A percentile compares a stretch with the other conserved stretches of the same genome.
Evolutionary conservation across 2,113 vertebrate genomes (phyloP).

Genomic region (Turnix velox): DNA sequence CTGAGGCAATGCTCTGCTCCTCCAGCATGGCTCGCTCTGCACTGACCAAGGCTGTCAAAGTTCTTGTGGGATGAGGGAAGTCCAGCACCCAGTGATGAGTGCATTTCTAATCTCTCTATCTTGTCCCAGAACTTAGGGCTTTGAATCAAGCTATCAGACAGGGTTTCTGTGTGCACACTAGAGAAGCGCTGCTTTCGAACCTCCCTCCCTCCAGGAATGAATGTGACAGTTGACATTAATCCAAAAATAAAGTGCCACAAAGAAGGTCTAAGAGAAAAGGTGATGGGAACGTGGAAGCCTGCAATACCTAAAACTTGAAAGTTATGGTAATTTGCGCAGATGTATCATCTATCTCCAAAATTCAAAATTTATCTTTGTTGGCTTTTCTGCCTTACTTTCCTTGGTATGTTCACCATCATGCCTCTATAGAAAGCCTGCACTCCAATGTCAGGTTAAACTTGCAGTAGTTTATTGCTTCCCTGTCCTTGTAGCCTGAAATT

Average conservation of each 20-base stretch:
- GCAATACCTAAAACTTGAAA: background rate
- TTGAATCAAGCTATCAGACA: background rate
- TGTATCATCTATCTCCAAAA: background rate
- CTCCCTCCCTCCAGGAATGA: background rate
- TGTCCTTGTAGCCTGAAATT: background rate
- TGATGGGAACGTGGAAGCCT: background rate
- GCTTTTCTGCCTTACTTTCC: background rate
- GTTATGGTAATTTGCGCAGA: background rate
- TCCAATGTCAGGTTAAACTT: background rate
- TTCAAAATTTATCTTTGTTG: background rate
- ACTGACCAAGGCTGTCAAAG: background rate
- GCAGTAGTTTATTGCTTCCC: background rate
- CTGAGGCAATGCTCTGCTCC: background rate
- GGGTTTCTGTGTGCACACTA: background rate
- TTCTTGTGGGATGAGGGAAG: background rate
- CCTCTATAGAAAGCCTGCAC: background rate
- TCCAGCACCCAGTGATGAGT: background rate
- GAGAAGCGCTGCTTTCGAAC: background rate
- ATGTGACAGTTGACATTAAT: background rate
- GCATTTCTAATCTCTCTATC: background rate
- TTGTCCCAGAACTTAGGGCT: background rate
- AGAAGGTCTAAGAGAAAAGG: background rate
- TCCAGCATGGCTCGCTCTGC: background rate
- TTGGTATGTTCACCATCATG: fast-evolving
- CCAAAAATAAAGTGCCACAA: background rate